A percentile compares a stretch with the other conserved stretches of the same genome.
Evolutionary conservation across 2,888 invertebrate genomes (phyloP).

Genomic region (Agrochola lychnidis): DNA sequence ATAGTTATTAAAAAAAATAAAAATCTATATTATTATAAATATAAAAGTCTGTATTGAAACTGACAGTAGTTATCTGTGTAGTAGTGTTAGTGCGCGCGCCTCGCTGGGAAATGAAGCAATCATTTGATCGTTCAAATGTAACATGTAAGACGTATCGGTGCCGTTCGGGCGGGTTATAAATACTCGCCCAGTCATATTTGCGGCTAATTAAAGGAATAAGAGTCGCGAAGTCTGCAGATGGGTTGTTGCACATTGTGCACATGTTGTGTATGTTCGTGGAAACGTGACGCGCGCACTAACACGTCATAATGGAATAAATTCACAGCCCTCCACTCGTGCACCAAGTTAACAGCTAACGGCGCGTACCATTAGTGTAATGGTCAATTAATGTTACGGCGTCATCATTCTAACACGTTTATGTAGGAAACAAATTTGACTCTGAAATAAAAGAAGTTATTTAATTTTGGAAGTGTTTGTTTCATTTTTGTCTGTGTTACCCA

Average conservation of each 20-base stretch:
- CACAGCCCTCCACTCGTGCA: constrained; percentile 83
- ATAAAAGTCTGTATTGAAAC: constrained; percentile 82
- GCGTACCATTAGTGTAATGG: constrained; percentile 87
- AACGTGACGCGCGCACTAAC: constrained; percentile 70
- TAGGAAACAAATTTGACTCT: constrained; percentile 91
- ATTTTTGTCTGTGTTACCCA: constrained; percentile 67
- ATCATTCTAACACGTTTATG: constrained; percentile 90
- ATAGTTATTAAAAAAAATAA: constrained; percentile 86
- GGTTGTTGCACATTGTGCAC: constrained; percentile 55
- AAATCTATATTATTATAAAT: constrained; percentile 84
- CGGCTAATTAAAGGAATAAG: constrained; percentile 73
- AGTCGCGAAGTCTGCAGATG: constrained; percentile 64
- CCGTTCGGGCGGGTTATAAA: constrained; percentile 77
- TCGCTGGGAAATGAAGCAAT: constrained; percentile 40
- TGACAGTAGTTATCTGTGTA: constrained; percentile 78
- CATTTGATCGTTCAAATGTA: constrained; percentile 29
- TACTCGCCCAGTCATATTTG: constrained; percentile 75
- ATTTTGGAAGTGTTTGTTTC: constrained; percentile 89
- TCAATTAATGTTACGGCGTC: constrained; percentile 88
- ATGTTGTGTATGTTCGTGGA: constrained; percentile 51
- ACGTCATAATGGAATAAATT: constrained; percentile 69
- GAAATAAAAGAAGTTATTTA: constrained; percentile 91
- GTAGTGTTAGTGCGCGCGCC: constrained; percentile 68
- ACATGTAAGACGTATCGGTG: constrained; percentile 51
- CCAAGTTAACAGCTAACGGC: constrained; percentile 82